Base-by-base conservation (phyloP, 2,113 vertebrate genomes). In the Prolemur simus region DNA sequence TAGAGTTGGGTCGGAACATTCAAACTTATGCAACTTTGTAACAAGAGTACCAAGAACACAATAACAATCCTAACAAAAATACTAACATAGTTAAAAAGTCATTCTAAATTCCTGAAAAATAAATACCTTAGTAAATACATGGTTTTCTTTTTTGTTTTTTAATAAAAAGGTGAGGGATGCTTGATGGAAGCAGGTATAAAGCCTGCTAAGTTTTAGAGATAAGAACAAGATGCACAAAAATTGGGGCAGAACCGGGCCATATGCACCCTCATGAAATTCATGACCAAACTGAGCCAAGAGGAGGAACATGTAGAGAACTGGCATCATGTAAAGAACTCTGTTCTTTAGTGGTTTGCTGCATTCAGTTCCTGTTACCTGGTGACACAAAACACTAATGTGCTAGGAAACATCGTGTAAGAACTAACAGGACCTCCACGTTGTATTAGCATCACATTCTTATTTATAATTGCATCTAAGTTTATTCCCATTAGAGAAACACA, bases 71-170 rank as follows among this genome's bases (percentile, higher is more conserved):
- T 73, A 23, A 63, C 34, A 69, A 87, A 83, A 42, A 68, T 17
- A 69, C 29, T 60, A 80, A n/a, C 23, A n/a, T 1, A 39, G 32
- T 68, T 87, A 34, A n/a, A 39, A 94, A 92, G 1, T 27, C 17
- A 60, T 45, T 81, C 17, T 42, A 49, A 84, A 84, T 74, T 88
- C 32, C 52, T 42, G 56, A 78, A 71, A 76, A 89, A 47, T 82
- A 76, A 71, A 37, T 88, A 25, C 2, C 23, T 76, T 52, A 49
- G 49, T 42, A 83, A 87, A 60, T 29, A 25, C 20, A 89, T 6
- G 29, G 45, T 66, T 93, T 77, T 77, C 14, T 49, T 14, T 39
- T 27, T 94, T 49, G 14, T 34, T 37, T 94, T 71, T 82, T 25
- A 27, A 4, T n/a, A 66, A 60, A 80, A 86, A 23, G 63, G 18